phyloP scores from a whole-genome alignment of 2,797 vertebrate genomes.

The Trachops cirrhosus region DNA sequence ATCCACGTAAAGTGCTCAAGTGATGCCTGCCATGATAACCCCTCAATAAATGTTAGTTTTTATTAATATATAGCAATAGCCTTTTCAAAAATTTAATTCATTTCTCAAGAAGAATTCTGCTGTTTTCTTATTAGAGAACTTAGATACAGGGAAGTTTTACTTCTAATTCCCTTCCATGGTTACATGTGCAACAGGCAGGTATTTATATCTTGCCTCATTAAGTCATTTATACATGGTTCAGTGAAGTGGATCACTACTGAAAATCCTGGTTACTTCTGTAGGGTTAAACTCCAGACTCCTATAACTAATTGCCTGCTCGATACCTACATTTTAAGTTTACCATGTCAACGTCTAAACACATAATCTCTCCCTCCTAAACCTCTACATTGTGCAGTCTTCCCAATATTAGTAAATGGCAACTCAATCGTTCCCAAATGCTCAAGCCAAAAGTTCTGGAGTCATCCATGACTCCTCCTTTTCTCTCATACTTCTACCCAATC shows the following conservation, averaged over 20 bases:
- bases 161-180: neutral
- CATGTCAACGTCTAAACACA: neutral
- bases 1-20: neutral
- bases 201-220: neutral
- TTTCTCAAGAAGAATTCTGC: neutral
- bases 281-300: neutral
- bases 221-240: neutral
- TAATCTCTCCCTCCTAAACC: neutral
- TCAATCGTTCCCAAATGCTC: neutral
- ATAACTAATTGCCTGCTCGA: neutral
- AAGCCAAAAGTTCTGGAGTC: neutral
- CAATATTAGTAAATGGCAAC: neutral
- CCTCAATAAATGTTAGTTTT: neutral
- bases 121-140: neutral
- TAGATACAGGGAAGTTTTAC: conserved; percentile 3
- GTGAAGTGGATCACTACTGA: neutral
- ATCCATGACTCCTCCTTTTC: neutral
- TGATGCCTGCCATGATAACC: neutral
- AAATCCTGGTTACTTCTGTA: neutral
- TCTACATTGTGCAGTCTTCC: neutral
- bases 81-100: neutral
- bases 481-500: neutral
- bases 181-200: neutral
- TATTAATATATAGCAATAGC: neutral
- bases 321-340: neutral